Evolutionary conservation across 2,888 invertebrate species (phyloP), one percentile per base, ranked within the genome.

Genomic region (Drosophila testacea): DNA sequence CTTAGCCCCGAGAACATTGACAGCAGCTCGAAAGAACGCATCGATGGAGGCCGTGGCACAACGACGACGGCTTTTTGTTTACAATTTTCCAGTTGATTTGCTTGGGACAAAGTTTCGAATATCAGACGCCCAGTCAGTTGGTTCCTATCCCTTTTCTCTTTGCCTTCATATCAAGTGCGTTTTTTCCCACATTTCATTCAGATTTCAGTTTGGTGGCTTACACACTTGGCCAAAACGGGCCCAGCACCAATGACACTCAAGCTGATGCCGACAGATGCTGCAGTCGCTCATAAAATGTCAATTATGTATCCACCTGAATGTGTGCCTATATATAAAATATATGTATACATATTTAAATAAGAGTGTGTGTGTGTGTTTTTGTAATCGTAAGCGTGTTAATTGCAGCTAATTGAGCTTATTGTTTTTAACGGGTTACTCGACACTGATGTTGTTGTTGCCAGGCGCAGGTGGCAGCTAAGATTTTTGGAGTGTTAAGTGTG

Each of bases 51-150:
- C 16, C 13, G 16, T 16, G 36, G 34, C 34, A n/a, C 13, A 16
- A 32, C 13, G 46, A 42, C 46, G 47, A 67, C 61, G 60, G 66
- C 67, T 63, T 79, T 77, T 87, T 89, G 89, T 86, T 87, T 88
- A 88, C 87, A 79, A 83, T 87, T 89, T 87, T 86, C 69, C 87
- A 83, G 61, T 74, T 89, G 90, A 89, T 84, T 89, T 83, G 75
- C 63, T 54, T 41, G 51, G 60, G 36, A 72, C 57, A 80, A 83
- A 89, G 89, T 83, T 47, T 88, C 84, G 69, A 80, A 83, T 88
- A 83, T 77, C 86, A 69, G 34, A 47, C 59, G 9, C 44, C 6
- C 54, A 41, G 39, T 13, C 48, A 56, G 44, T 57, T 36, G 56
- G 13, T 48, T 2, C 10, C 13, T 27, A 7, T 42, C 28, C 48